Base-by-base conservation (phyloP, 2,888 invertebrate species). In the Epiperipatus broadwayi region DNA sequence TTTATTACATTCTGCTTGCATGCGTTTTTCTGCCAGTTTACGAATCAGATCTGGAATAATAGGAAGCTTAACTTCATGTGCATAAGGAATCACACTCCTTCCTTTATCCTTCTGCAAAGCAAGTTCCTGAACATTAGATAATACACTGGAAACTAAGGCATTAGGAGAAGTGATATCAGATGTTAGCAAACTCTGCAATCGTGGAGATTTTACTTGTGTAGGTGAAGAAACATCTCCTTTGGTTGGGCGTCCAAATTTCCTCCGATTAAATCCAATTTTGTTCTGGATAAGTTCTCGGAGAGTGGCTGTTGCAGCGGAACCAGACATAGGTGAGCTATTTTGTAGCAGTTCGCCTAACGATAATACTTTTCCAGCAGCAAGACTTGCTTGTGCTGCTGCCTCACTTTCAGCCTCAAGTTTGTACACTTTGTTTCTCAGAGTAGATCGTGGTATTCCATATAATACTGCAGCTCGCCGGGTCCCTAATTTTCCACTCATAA, bases 361-460 rank as follows among this genome's bases (percentile, higher is more conserved):
- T n/a, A n/a, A n/a, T n/a, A n/a, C n/a, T n/a, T n/a, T n/a, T n/a
- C n/a, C n/a, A n/a, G n/a, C n/a, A n/a, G n/a, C n/a, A n/a, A n/a
- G n/a, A n/a, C n/a, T n/a, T n/a, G n/a, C 31, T 5, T 22, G 19
- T 3, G 19, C 12, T n/a, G 12, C 18, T 4, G 18, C 31, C 12
- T 25, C 33, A 34, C 35, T 41, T 21, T 44, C 44, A 22, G 44
- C 43, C 40, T 45, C 58, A 46, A 63, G 48, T 44, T 63, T 63
- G 49, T 63, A 64, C 25, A 67, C 84, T 65, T 95, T 95, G 67
- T 91, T 95, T 45, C 93, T 72, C 36, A 95, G 71, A 19, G 91
- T 93, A 47, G 93, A 89, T 47, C 93, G 72, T 5, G 93, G 93
- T 56, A 93, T 89, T 51, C 89, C 87, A 63, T 95, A 95, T 51